phyloP scores from a whole-genome alignment of 2,888 invertebrate genomes.

The Drosophila diplacantha region DNA sequence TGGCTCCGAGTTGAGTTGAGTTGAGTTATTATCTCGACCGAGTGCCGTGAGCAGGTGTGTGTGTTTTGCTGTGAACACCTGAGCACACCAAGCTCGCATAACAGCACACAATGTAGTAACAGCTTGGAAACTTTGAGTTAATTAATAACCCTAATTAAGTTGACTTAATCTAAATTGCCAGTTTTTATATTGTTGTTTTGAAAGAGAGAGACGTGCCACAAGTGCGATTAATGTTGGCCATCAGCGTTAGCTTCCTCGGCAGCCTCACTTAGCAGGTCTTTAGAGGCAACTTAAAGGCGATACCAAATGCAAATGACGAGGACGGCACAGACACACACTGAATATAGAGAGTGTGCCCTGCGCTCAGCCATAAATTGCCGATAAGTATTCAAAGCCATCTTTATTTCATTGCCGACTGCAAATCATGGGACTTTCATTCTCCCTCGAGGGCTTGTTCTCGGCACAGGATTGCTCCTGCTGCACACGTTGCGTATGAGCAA shows the following conservation, averaged over 20 bases:
- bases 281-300: conserved; percentile 21
- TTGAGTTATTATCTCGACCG: conserved; percentile 31
- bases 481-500: conserved; percentile 50
- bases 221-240: conserved; percentile 29
- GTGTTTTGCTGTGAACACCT: conserved; percentile 11
- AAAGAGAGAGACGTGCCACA: conserved; percentile 19
- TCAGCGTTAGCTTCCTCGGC: neutral
- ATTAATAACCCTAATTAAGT: conserved; percentile 43
- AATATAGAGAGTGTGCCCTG: neutral
- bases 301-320: conserved; percentile 19
- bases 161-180: conserved; percentile 29
- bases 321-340: neutral
- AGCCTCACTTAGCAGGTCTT: conserved; percentile 24
- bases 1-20: conserved; percentile 32
- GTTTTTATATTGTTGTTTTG: conserved; percentile 17
- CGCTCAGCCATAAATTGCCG: conserved; percentile 15
- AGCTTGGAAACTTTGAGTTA: conserved; percentile 33
- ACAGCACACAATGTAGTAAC: neutral
- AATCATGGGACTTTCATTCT: conserved; percentile 19
- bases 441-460: conserved; percentile 1
- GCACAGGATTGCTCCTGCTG: conserved; percentile 8
- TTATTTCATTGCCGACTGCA: conserved; percentile 14
- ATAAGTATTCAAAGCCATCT: conserved; percentile 33
- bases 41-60: neutral
- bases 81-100: conserved; percentile 5